These are phyloP conservation scores for Cyanoderma ruficeps DNA, from an alignment of 2,113 vertebrate species.

Conservation along the genomic window DNA sequence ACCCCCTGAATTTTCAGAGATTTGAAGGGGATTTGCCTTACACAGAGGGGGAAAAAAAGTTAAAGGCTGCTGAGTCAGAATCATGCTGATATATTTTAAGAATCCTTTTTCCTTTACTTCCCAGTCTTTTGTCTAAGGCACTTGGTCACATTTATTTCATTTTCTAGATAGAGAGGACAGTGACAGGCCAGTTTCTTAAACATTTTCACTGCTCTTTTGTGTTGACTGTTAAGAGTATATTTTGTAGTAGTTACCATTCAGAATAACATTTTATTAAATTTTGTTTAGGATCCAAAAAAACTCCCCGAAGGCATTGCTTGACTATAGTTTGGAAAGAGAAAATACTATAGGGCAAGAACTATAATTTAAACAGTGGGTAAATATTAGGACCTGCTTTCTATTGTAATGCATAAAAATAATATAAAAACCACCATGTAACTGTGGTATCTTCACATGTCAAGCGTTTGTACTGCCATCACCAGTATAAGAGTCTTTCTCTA, in stretches of 20 bases:
- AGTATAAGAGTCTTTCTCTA: background rate
- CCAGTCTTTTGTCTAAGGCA: background rate
- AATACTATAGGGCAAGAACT: background rate
- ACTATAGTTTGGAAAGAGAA: background rate
- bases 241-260: background rate
- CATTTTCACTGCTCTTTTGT: background rate
- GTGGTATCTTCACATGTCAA: background rate
- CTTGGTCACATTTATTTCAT: background rate
- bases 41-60: background rate
- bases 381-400: background rate
- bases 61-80: background rate
- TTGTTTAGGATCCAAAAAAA: background rate
- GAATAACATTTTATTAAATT: background rate
- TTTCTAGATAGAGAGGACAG: background rate
- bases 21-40: background rate
- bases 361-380: background rate
- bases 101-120: background rate
- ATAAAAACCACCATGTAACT: background rate
- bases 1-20: background rate
- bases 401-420: background rate
- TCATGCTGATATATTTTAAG: background rate
- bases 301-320: rapidly evolving
- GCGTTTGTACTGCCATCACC: background rate
- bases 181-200: background rate
- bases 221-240: background rate